These are phyloP conservation scores for Protodeltote pygarga DNA, from an alignment of 2,888 invertebrate species.

Conservation along the genomic window DNA sequence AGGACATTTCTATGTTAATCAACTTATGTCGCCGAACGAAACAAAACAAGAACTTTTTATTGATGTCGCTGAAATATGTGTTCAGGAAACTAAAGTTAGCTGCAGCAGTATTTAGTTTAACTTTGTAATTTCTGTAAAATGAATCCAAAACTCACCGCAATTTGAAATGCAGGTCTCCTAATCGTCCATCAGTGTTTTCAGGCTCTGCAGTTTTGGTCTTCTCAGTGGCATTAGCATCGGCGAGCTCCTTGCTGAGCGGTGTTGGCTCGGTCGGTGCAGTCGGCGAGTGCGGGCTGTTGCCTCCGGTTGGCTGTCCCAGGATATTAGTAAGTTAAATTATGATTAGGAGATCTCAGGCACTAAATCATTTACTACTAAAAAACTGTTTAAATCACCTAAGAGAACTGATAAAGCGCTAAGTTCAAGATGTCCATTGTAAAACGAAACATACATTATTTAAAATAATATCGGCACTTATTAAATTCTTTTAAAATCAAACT, in stretches of 20 bases:
- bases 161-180: constrained; percentile 96
- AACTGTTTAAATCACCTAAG: background rate
- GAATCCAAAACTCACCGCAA: constrained; percentile 86
- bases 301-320: constrained; percentile 64
- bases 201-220: constrained; percentile 76
- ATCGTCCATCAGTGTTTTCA: constrained; percentile 88
- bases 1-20: too few species aligned
- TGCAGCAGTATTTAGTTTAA: too few species aligned
- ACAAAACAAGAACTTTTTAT: too few species aligned
- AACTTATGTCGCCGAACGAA: too few species aligned
- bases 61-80: too few species aligned
- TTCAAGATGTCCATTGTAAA: background rate
- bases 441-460: background rate
- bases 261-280: constrained; percentile 70
- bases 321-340: background rate
- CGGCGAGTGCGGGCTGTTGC: constrained; percentile 74
- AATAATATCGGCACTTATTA: too few species aligned
- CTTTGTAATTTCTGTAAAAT: too few species aligned
- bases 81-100: too few species aligned
- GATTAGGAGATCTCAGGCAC: too few species aligned
- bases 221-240: constrained; percentile 80
- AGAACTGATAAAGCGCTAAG: background rate
- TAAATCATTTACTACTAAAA: too few species aligned
- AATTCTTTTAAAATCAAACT: too few species aligned
- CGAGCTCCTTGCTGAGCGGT: constrained; percentile 82